Evolutionary conservation across 2,113 vertebrate genomes (phyloP), one percentile per base, ranked within the genome.

Genomic region (Petromus typicus): DNA sequence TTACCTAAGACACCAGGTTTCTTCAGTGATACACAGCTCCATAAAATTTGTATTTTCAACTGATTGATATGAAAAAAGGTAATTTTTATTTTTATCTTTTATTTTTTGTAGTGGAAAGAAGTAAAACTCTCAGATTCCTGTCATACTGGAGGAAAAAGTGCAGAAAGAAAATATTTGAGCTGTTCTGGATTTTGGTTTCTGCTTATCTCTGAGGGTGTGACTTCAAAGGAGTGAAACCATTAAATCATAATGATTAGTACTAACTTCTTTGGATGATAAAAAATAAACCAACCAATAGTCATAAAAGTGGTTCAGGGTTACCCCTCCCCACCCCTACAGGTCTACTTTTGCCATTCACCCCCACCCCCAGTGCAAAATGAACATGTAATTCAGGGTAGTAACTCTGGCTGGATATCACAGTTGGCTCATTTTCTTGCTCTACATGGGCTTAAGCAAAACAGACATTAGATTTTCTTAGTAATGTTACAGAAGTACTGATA

Each of bases 221-320:
- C 95, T 95, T 94, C 64, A 22, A 27, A 93, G 61, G 79, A 37
- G 56, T 78, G 84, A 79, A 75, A 56, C 16, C 54, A 56, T 56
- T 56, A 56, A 56, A 79, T 96, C 88, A 95, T 93, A 96, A 89
- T 97, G 92, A 97, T 96, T 92, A 96, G 94, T 80, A 89, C 63
- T 83, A 90, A 51, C 10, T 92, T 94, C 73, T 89, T 92, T 75
- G 94, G 93, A 83, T 83, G 89, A 91, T 89, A 93, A 86, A 95
- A 96, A 96, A 76, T 61, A 96, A 97, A 94, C 94, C 86, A 96
- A 17, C 79, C 96, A 93, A 83, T 80, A 92, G 61, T 96, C 91
- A 88, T 93, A 96, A 97, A 97, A 93, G 90, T 73, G 81, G 88
- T 92, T 78, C 88, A 94, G 88, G 79, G 37, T 11, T 48, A 32